Base-by-base conservation (phyloP, 1,140 invertebrate genomes). In the Gryon sp. region DNA sequence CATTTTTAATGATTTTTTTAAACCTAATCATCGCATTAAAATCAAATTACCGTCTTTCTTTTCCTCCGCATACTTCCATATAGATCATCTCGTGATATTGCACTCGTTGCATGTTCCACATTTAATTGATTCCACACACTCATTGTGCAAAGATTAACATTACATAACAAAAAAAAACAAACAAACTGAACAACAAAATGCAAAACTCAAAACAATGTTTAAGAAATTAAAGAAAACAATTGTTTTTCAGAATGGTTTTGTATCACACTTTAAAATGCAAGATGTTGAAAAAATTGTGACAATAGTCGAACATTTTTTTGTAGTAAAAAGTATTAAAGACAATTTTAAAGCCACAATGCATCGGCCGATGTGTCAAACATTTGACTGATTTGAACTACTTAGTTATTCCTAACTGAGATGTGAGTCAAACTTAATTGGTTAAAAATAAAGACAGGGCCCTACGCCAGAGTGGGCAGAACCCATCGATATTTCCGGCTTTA, bases 51-150 rank as follows among this genome's bases (percentile, higher is more conserved):
- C 86, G 90, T 87, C 83, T 86, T 83, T 78, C 90, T 88, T 65
- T 87, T 89, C 62, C 88, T 86, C 15, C 91, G 85, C 73, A 91
- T 88, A 80, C 89, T 92, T 50, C 83, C 83, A 30, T 86, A 86
- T 76, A 90, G 70, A 79, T 92, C 92, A 82, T 93, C 92, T 48
- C 91, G 89, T 5, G 90, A 90, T 72, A 92, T 91, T 7, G 90
- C 91, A 12, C 87, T 89, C 2, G 90, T 87, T 1, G 90, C 90
- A 45, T 90, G 88, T 77, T 92, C 92, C 45, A 92, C 91, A 66
- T 91, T 91, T 68, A 93, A 83, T 63, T 91, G 90, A 26, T 91
- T 91, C 92, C 92, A 92, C 34, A 90, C 90, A 85, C 91, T 92
- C 92, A 93, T 93, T 19, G n/a, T 78, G 4, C 4, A 11, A 6